Evolutionary conservation across 2,113 vertebrate genomes (phyloP).

Genomic region (Piprites chloris): DNA sequence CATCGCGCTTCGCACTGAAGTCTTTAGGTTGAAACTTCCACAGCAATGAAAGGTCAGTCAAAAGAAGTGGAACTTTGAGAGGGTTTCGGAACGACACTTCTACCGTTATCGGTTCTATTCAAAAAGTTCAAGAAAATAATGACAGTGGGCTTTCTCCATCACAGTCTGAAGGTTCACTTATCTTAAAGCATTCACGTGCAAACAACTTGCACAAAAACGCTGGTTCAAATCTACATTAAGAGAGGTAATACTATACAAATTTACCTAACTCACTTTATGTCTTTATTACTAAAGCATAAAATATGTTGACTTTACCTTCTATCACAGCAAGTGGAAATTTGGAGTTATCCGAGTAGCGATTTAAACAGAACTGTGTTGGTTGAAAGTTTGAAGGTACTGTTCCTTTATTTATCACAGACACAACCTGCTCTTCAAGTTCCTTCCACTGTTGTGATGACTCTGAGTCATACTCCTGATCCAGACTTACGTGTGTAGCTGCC

Average conservation of each 20-base stretch:
- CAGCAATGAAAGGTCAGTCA: slow-evolving; percentile 88
- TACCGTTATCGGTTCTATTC: slow-evolving; percentile 89
- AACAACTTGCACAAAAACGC: neutral
- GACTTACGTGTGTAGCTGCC: slow-evolving; percentile 90
- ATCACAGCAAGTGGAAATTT: slow-evolving; percentile 88
- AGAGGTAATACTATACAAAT: neutral
- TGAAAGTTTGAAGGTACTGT: slow-evolving; percentile 81
- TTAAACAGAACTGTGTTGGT: slow-evolving; percentile 91
- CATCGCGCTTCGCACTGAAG: slow-evolving; percentile 62
- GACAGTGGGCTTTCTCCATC: neutral
- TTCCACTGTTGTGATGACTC: slow-evolving; percentile 90
- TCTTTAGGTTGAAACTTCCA: slow-evolving; percentile 90
- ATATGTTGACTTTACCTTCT: slow-evolving; percentile 78
- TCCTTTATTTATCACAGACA: slow-evolving; percentile 83
- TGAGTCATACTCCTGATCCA: slow-evolving; percentile 93
- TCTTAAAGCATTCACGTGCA: neutral
- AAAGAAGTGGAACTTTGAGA: slow-evolving; percentile 87
- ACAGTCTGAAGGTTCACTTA: neutral
- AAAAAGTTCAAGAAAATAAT: neutral
- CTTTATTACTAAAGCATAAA: neutral
- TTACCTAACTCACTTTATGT: neutral
- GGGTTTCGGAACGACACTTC: slow-evolving; percentile 94
- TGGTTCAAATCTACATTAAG: neutral
- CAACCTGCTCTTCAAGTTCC: slow-evolving; percentile 90
- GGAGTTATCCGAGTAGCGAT: slow-evolving; percentile 89